Base-by-base conservation (phyloP, 2,888 invertebrate species). In the Torymus tubicola region DNA sequence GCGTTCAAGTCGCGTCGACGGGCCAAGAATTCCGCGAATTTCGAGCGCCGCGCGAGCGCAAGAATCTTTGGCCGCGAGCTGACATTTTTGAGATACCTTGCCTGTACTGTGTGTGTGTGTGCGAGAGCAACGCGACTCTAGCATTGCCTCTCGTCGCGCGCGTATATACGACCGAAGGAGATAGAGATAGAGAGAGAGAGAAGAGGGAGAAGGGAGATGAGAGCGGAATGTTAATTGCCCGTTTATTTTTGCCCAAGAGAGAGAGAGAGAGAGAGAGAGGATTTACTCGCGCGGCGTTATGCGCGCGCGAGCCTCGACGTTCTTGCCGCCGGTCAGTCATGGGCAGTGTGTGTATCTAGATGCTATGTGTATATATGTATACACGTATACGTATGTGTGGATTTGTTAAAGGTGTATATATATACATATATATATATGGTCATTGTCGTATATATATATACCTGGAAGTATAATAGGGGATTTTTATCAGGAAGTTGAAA, bases 1-100 rank as follows among this genome's bases (percentile, higher is more conserved):
- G 57, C 18, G 73, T 21, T 50, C 16, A 58, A 53, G n/a, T 63
- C 53, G 69, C 16, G 53, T 31, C 31, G 11, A 57, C 21, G 58
- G 60, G 63, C 82, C 86, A 84, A 85, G 86, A 87, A 88, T 87
- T 87, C 87, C 83, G 84, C 83, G 86, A 85, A 86, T 87, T 87
- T 86, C 83, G 52, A 10, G 24, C 52, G 18, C 53, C 21, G 63
- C 60, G 55, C 76, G 14, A 80, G 81, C 78, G 83, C 81, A 84
- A 85, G 86, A 86, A 86, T 86, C 85, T 86, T 86, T 86, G 87
- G 86, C 86, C 86, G 83, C 86, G 85, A 82, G 82, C 84, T 86
- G 84, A 86, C 86, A 87, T 87, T 87, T 88, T 87, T 86, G 81
- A 85, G 84, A 86, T 86, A 84, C 81, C 84, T 76, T 79, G 65